Percentiles rank a stretch among this genome's conserved stretches.
Conservation (phyloP, 2,113 vertebrate species). For the Clarias magur region DNA sequence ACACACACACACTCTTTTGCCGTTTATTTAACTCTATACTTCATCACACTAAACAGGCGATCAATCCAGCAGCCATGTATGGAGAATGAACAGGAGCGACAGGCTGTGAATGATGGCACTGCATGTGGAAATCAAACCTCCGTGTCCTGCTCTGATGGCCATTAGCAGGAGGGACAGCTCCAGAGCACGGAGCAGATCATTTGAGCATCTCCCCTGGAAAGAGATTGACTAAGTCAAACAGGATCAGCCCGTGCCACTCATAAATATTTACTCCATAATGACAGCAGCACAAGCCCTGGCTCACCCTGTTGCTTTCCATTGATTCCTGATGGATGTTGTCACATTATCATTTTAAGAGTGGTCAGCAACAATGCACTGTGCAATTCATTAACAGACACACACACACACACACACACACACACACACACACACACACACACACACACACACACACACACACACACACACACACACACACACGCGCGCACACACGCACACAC, state of each 20-base stretch:
- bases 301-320: slow-evolving; percentile 86
- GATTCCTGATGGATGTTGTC: slow-evolving; percentile 88
- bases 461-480: too few species aligned
- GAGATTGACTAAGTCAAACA: slow-evolving; percentile 97
- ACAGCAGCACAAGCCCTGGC: slow-evolving; percentile 89
- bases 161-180: slow-evolving; percentile 93
- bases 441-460: slow-evolving; percentile 21
- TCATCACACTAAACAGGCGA: slow-evolving; percentile 97
- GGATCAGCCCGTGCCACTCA: slow-evolving; percentile 92
- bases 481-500: too few species aligned
- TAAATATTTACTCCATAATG: slow-evolving; percentile 99
- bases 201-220: slow-evolving; percentile 92
- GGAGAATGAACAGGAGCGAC: slow-evolving; percentile 90
- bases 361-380: slow-evolving; percentile 51
- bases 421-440: slow-evolving; percentile 14
- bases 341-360: slow-evolving; percentile 73
- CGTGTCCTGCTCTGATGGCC: slow-evolving; percentile 89
- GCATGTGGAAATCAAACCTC: slow-evolving; percentile 88
- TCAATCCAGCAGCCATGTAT: slow-evolving; percentile 94
- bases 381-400: slow-evolving; percentile 59
- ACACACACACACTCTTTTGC: slow-evolving; percentile 17
- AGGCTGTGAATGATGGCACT: slow-evolving; percentile 93
- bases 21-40: slow-evolving; percentile 81
- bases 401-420: slow-evolving; percentile 25
- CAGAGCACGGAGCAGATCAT: slow-evolving; percentile 98